Evolutionary conservation across 2,113 vertebrate species (phyloP), one percentile per base, ranked within the genome.

Genomic region (Toxotes chatareus): DNA sequence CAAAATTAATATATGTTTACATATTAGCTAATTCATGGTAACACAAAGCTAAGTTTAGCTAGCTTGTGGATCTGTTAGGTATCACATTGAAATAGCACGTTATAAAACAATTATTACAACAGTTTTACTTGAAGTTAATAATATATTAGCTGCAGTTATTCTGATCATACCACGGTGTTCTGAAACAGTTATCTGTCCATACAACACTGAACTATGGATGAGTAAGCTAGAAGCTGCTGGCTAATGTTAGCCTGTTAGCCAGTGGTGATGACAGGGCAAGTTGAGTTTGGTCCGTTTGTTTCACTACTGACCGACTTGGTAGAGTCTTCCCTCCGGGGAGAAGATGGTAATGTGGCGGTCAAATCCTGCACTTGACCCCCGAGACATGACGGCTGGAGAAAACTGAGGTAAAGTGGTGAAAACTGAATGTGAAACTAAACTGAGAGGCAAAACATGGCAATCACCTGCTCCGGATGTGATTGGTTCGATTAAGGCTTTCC

Each of bases 311-410:
- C 97, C 97, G 86, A 98, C 97, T 98, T 98, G 97, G 93, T 98
- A 98, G 40, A 98, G 96, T 81, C 97, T 95, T 9, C 97, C 97
- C 83, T 98, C 97, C 27, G 97, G 97, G 21, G 97, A 98, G 88
- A 98, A 99, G 89, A 99, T 98, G 32, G 97, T 98, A 87, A 98
- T 98, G 78, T 98, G 97, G 4, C 97, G 96, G 90, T 98, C 97
- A 89, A 98, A 98, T 0, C 97, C 97, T 16, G 97, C 97, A 89
- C 96, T 98, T 47, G 97, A 98, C 23, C 97, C 97, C 61, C 97
- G 96, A 73, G 97, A 98, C 97, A 98, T 98, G 65, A 31, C 85
- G 44, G 67, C 44, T 4, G 34, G 19, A 49, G 46, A 78, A 17
- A 40, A 69, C 0, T 5, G 14, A 49, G 23, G 16, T 57, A 77